Percentiles rank a stretch among this genome's conserved stretches.
Conservation (phyloP, 2,888 invertebrate species). For the Drepana falcataria region DNA sequence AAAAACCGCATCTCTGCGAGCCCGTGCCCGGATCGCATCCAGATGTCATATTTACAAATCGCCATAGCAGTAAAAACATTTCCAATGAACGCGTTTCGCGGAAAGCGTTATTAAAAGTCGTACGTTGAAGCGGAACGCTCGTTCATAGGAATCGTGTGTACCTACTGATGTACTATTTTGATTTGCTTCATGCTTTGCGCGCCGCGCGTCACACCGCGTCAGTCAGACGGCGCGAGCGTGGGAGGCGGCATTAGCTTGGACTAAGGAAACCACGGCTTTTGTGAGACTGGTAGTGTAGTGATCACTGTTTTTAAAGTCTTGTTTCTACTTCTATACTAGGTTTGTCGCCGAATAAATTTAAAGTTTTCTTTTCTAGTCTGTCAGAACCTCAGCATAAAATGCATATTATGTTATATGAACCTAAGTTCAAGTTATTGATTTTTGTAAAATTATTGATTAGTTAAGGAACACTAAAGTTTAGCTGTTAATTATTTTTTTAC, state of each 20-base stretch:
- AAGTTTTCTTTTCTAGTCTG: too few relatives aligned
- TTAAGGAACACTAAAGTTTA: too few relatives aligned
- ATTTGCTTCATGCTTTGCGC: slow-evolving; percentile 12
- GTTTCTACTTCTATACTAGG: too few relatives aligned
- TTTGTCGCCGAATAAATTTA: too few relatives aligned
- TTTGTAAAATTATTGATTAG: too few relatives aligned
- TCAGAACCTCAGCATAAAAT: too few relatives aligned
- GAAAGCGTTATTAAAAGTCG: slow-evolving; percentile 46
- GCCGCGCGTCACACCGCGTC: not conserved
- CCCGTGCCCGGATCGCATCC: slow-evolving; percentile 8
- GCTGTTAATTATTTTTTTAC: too few relatives aligned
- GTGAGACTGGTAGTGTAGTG: too few relatives aligned
- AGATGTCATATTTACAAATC: slow-evolving; percentile 29
- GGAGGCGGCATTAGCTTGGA: not conserved
- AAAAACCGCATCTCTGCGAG: not conserved
- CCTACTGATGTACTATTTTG: slow-evolving; percentile 7
- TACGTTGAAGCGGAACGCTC: slow-evolving; percentile 35
- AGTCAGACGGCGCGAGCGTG: not conserved
- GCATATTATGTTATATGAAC: too few relatives aligned
- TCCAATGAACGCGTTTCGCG: slow-evolving; percentile 34
- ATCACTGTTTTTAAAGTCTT: too few relatives aligned
- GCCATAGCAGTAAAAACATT: slow-evolving; percentile 32
- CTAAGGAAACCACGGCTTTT: not conserved
- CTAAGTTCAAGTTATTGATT: too few relatives aligned
- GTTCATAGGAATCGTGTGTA: not conserved